Evolutionary conservation across 2,888 invertebrate species (phyloP).

Genomic region (Oxycera nigricornis): DNA sequence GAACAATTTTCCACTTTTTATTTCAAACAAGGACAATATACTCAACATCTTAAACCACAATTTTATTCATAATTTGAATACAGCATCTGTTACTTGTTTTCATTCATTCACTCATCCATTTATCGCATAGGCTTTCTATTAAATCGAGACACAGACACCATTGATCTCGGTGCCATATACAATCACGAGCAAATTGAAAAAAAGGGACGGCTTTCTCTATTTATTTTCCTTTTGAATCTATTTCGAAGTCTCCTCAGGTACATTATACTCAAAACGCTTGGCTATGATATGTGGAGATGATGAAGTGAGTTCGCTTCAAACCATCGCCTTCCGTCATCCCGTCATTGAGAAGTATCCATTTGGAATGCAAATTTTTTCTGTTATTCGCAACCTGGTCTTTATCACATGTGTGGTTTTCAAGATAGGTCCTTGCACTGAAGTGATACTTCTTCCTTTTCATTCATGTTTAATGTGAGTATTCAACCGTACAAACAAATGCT

Average conservation of each 20-base stretch:
- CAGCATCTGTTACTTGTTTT: background rate
- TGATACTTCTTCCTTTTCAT: conserved; percentile 29
- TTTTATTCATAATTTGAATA: background rate
- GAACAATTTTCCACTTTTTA: too few species aligned
- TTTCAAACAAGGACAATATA: too few species aligned
- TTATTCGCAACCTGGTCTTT: background rate
- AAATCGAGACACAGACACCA: background rate
- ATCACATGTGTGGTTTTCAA: conserved; percentile 13
- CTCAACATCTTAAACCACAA: too few species aligned
- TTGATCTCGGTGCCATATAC: background rate
- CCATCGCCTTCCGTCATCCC: background rate
- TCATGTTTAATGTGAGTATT: conserved; percentile 36
- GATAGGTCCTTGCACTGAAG: conserved; percentile 35
- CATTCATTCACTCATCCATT: background rate
- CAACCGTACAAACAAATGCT: conserved; percentile 34
- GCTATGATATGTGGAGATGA: background rate
- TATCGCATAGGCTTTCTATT: background rate
- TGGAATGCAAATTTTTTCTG: conserved; percentile 25
- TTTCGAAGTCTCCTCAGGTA: conserved; percentile 30
- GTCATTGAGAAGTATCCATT: conserved; percentile 29
- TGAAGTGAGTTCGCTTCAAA: background rate
- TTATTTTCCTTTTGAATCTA: conserved; percentile 18
- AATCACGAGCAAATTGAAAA: background rate
- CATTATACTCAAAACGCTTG: conserved; percentile 29
- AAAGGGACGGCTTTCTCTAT: background rate